phyloP scores from a whole-genome alignment of 2,797 vertebrate genomes.

The Lagorchestes hirsutus region DNA sequence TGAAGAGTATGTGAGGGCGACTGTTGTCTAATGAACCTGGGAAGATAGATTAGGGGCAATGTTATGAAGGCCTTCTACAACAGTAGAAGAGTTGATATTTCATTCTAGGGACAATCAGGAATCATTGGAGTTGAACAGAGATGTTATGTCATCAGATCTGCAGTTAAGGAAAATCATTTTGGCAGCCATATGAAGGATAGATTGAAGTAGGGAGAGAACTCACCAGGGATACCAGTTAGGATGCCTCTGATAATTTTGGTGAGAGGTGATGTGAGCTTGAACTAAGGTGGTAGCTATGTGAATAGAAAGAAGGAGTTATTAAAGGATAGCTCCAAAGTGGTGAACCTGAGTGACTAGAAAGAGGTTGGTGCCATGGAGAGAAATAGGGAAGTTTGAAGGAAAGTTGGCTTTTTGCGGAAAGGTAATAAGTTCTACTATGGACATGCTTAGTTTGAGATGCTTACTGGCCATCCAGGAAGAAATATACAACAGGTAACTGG shows the following conservation, averaged over 20 bases:
- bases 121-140: background rate
- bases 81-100: background rate
- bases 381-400: background rate
- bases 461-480: background rate
- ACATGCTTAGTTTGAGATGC: background rate
- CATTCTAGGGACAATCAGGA: background rate
- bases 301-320: background rate
- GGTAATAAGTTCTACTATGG: background rate
- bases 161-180: background rate
- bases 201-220: background rate
- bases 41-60: background rate
- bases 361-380: background rate
- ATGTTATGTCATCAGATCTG: background rate
- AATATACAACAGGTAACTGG: too few species aligned
- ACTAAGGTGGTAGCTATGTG: background rate
- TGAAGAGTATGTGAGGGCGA: background rate
- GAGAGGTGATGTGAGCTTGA: background rate
- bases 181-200: background rate
- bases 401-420: background rate
- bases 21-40: background rate
- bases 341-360: background rate
- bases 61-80: background rate
- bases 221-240: background rate
- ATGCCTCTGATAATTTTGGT: background rate
- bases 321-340: background rate